Conservation (phyloP, 2,888 invertebrate species). For the Copidosoma aretas region DNA sequence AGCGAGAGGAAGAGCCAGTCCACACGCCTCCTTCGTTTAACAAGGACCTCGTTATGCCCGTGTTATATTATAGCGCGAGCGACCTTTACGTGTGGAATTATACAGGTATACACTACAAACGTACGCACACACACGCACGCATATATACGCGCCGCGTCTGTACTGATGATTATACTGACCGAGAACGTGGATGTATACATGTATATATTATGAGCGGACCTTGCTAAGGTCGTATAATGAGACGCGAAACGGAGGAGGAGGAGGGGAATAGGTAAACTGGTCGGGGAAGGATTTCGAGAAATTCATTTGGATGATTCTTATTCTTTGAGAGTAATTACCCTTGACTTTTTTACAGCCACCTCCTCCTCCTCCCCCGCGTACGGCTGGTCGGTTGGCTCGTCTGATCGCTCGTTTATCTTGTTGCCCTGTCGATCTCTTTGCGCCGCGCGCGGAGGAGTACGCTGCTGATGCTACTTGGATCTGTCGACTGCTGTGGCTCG, state of each 20-base stretch:
- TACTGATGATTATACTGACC: no score
- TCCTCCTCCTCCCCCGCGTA: no score
- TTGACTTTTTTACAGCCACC: conserved; percentile 27
- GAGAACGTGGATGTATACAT: conserved; percentile 12
- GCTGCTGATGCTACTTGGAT: no score
- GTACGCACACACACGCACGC: no score
- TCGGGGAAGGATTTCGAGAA: conserved; percentile 30
- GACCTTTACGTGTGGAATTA: conserved; percentile 1
- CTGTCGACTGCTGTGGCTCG: no score
- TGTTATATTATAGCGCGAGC: conserved; percentile 57
- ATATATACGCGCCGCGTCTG: no score
- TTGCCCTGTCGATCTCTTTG: no score
- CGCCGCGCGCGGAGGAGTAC: no score
- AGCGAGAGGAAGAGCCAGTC: conserved; percentile 23
- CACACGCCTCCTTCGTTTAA: conserved; percentile 53
- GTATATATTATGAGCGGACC: background rate
- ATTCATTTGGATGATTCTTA: conserved; percentile 39
- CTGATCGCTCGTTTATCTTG: no score
- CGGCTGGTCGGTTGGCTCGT: no score
- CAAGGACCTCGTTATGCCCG: conserved; percentile 61
- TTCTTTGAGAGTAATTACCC: conserved; percentile 37
- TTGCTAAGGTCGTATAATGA: conserved; percentile 37
- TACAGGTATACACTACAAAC: background rate
- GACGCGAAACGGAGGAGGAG: conserved; percentile 23
- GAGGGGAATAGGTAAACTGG: background rate